phyloP scores from a whole-genome alignment of 2,113 vertebrate genomes.

The Engraulis encrasicolus region DNA sequence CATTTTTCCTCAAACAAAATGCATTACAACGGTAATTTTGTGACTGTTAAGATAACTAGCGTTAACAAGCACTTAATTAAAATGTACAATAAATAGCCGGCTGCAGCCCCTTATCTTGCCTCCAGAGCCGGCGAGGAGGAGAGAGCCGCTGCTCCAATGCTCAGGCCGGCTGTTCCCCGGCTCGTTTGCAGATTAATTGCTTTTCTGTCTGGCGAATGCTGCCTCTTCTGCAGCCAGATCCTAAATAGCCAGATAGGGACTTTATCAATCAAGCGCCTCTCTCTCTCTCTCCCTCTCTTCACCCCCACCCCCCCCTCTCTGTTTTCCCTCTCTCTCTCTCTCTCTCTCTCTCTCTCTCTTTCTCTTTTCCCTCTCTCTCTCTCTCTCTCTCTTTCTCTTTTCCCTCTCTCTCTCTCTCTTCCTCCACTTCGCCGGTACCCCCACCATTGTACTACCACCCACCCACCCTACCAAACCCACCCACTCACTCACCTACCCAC shows the following conservation, averaged over 20 bases:
- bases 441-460: too few relatives aligned
- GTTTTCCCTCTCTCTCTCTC: too few relatives aligned
- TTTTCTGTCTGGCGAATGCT: slow-evolving; percentile 96
- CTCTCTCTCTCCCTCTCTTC: slow-evolving; percentile 78
- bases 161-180: slow-evolving; percentile 93
- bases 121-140: slow-evolving; percentile 87
- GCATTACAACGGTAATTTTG: slow-evolving; percentile 99
- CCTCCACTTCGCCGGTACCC: slow-evolving; percentile 59
- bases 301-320: slow-evolving; percentile 76
- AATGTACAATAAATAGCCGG: slow-evolving; percentile 99
- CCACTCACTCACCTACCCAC: slow-evolving; percentile 51
- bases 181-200: slow-evolving; percentile 99
- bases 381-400: too few relatives aligned
- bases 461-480: too few relatives aligned
- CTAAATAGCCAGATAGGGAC: slow-evolving; percentile 99
- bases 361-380: too few relatives aligned
- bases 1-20: slow-evolving; percentile 95
- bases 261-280: slow-evolving; percentile 92
- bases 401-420: too few relatives aligned
- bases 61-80: slow-evolving; percentile 99
- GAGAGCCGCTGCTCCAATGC: slow-evolving; percentile 92
- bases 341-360: too few relatives aligned
- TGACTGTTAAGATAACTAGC: slow-evolving; percentile 99
- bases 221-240: slow-evolving; percentile 94
- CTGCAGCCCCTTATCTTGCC: slow-evolving; percentile 94